Percentiles rank a stretch among this genome's conserved stretches.
Evolutionary conservation across 2,113 vertebrate genomes (phyloP).

Genomic region (Phalacrocorax aristotelis): DNA sequence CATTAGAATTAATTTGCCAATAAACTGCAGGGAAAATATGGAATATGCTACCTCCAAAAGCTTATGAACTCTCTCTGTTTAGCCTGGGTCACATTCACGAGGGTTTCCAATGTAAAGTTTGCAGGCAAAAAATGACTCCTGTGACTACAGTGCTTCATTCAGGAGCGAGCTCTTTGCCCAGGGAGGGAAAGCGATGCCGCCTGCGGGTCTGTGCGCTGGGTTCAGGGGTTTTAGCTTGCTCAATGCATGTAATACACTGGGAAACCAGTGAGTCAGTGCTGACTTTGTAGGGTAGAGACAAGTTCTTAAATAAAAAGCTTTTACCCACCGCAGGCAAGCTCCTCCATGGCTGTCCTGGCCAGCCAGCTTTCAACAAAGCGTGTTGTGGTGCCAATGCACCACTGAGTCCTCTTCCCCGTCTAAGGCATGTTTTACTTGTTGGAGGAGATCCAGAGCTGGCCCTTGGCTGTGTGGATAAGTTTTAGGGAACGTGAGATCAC

Average conservation of each 20-base stretch:
- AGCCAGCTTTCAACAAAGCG: neutral
- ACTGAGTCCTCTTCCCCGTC: neutral
- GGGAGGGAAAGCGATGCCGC: neutral
- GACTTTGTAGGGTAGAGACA: neutral
- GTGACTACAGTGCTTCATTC: neutral
- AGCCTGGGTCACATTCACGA: neutral
- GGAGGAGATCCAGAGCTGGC: neutral
- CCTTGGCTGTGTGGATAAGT: neutral
- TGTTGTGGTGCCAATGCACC: neutral
- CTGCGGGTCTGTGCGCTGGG: neutral
- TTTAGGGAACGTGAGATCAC: neutral
- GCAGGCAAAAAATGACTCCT: neutral
- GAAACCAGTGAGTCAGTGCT: neutral
- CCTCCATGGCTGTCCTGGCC: neutral
- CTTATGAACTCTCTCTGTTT: neutral
- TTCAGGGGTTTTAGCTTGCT: neutral
- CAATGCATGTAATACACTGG: neutral
- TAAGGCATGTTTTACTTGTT: neutral
- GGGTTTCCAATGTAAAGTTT: neutral
- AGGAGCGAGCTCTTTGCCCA: neutral
- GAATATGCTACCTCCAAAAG: neutral
- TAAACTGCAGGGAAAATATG: slow-evolving; percentile 41
- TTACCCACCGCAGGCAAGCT: neutral
- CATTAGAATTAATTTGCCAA: slow-evolving; percentile 53
- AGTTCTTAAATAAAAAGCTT: neutral